phyloP scores from a whole-genome alignment of 2,888 invertebrate genomes.

The Tenthredo mesomela region DNA sequence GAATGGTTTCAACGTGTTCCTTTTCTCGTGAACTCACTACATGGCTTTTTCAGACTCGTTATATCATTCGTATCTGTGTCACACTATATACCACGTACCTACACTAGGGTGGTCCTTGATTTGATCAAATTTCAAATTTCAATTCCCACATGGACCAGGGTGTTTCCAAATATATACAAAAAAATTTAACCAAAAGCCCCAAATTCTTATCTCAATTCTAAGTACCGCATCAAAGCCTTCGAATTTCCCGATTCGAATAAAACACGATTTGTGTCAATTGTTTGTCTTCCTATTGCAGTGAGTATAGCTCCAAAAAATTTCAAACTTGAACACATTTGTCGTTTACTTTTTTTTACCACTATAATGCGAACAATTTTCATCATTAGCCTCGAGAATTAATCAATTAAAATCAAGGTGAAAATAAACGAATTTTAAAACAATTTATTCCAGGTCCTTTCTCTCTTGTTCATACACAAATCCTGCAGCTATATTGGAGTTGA shows the following conservation, averaged over 20 bases:
- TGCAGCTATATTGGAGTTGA: background rate
- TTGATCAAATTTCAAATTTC: too few relatives aligned
- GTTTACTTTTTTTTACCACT: background rate
- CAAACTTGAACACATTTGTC: too few relatives aligned
- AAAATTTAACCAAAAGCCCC: too few relatives aligned
- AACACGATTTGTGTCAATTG: too few relatives aligned
- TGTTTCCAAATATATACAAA: too few relatives aligned
- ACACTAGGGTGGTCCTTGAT: background rate
- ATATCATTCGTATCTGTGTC: background rate
- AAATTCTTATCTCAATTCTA: too few relatives aligned
- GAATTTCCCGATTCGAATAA: too few relatives aligned
- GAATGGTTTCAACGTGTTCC: constrained; percentile 15
- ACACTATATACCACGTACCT: background rate
- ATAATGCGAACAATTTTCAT: background rate
- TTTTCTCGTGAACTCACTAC: background rate
- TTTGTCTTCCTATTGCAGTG: too few relatives aligned
- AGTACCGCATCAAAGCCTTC: too few relatives aligned
- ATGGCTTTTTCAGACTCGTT: background rate
- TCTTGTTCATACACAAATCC: background rate
- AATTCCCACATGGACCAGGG: too few relatives aligned
- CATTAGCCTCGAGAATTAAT: background rate
- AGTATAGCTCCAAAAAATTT: too few relatives aligned
- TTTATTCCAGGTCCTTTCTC: background rate
- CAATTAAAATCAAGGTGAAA: background rate
- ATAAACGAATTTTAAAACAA: background rate